Evolutionary conservation across 1,140 invertebrate genomes (phyloP).

Genomic region (Brachionus plicatilis): DNA sequence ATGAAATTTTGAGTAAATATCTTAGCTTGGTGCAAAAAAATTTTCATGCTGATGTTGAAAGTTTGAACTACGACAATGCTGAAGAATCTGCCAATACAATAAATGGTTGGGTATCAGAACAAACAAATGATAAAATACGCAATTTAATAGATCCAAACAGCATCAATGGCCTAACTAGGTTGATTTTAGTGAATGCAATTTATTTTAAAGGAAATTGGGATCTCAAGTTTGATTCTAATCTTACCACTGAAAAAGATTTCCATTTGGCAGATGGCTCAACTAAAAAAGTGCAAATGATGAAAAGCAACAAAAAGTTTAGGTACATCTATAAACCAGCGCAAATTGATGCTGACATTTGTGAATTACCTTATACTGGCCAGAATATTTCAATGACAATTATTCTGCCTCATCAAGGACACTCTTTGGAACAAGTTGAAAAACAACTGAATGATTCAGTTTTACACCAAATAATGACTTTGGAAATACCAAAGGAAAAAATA

Average conservation of each 20-base stretch:
- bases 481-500: conserved; percentile 42
- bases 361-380: conserved; percentile 66
- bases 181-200: conserved; percentile 69
- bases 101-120: conserved; percentile 65
- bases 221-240: conserved; percentile 61
- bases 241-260: conserved; percentile 57
- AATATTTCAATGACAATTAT: conserved; percentile 67
- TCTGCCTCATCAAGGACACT: conserved; percentile 58
- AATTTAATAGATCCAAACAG: conserved; percentile 58
- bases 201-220: conserved; percentile 75
- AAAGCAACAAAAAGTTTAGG: conserved; percentile 63
- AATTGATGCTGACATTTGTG: conserved; percentile 66
- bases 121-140: conserved; percentile 64
- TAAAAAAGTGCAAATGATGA: conserved; percentile 54
- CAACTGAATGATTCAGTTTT: conserved; percentile 58
- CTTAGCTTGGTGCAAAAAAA: neutral
- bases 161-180: conserved; percentile 58
- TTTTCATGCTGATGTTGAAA: neutral
- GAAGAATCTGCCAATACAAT: conserved; percentile 54
- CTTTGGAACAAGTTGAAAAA: conserved; percentile 56
- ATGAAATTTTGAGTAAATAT: neutral
- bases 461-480: conserved; percentile 41
- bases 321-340: conserved; percentile 64
- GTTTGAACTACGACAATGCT: conserved; percentile 41
- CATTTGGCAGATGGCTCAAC: conserved; percentile 25